A percentile compares a stretch with the other conserved stretches of the same genome.
Evolutionary conservation across 2,888 invertebrate genomes (phyloP).

Genomic region (Xestia xanthographa): DNA sequence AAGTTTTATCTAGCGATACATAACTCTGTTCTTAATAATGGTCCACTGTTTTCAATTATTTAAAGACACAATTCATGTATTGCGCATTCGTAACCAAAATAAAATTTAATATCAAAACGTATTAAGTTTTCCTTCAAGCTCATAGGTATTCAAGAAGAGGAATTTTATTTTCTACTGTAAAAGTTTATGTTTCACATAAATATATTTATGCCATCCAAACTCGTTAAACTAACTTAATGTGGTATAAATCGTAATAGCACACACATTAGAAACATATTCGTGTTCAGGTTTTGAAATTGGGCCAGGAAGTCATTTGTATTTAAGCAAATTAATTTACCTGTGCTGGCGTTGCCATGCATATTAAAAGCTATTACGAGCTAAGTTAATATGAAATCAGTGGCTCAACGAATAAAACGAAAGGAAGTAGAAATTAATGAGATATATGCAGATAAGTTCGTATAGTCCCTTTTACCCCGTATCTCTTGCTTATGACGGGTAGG

Average conservation of each 20-base stretch:
- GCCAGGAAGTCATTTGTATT: slow-evolving; percentile 40
- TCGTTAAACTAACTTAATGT: slow-evolving; percentile 60
- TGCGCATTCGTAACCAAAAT: slow-evolving; percentile 1
- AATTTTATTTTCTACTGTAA: slow-evolving; percentile 47
- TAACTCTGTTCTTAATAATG: not conserved
- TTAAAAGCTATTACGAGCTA: slow-evolving; percentile 16
- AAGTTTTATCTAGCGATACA: not conserved
- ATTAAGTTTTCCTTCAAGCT: slow-evolving; percentile 10
- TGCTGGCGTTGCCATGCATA: slow-evolving; percentile 9
- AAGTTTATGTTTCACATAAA: slow-evolving; percentile 60
- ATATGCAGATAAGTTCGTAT: not conserved
- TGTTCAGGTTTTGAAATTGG: slow-evolving; percentile 28
- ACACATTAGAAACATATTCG: slow-evolving; percentile 51
- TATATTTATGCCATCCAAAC: slow-evolving; percentile 47
- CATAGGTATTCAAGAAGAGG: slow-evolving; percentile 21
- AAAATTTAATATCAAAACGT: slow-evolving; percentile 35
- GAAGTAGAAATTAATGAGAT: not conserved
- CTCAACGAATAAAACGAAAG: not conserved
- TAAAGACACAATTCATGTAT: not conserved
- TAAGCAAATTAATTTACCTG: slow-evolving; percentile 34
- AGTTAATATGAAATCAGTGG: not conserved
- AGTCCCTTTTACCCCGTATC: slow-evolving; percentile 2
- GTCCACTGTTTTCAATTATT: not conserved
- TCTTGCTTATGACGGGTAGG: slow-evolving; percentile 10
- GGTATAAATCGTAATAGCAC: slow-evolving; percentile 49